phyloP scores from a whole-genome alignment of 1,140 invertebrate species.

The Planococcus citri region DNA sequence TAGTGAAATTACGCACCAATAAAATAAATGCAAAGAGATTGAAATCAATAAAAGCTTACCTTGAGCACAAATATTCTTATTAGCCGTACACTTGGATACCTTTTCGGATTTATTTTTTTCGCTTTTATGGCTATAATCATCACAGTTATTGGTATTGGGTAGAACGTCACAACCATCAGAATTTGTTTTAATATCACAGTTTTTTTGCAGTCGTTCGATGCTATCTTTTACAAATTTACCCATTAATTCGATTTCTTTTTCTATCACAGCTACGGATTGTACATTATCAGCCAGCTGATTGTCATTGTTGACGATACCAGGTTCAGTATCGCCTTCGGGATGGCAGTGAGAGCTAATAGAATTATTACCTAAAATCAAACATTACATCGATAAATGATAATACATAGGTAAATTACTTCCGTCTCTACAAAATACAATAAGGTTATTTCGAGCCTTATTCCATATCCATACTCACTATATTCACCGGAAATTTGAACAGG shows the following conservation, averaged over 20 bases:
- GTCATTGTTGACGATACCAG: neutral
- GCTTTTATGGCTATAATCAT: neutral
- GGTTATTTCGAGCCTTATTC: neutral
- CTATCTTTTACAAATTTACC: neutral
- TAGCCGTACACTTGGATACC: neutral
- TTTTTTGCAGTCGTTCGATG: neutral
- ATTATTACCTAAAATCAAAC: neutral
- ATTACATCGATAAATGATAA: too few relatives aligned
- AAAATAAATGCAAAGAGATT: too few relatives aligned
- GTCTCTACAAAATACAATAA: too few relatives aligned
- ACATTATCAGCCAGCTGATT: neutral
- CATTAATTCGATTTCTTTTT: neutral
- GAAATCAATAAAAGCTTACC: too few relatives aligned
- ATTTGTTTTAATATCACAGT: neutral
- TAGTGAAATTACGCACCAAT: too few relatives aligned
- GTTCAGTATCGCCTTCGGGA: neutral
- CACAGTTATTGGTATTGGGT: neutral
- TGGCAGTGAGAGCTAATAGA: neutral
- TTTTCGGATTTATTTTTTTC: neutral
- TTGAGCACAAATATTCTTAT: neutral
- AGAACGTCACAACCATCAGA: neutral
- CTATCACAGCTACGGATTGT: neutral
- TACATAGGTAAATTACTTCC: too few relatives aligned
- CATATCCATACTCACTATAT: neutral
- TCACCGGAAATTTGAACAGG: neutral